phyloP scores from a whole-genome alignment of 2,888 invertebrate species.

The Agrenia bidenticulata region DNA sequence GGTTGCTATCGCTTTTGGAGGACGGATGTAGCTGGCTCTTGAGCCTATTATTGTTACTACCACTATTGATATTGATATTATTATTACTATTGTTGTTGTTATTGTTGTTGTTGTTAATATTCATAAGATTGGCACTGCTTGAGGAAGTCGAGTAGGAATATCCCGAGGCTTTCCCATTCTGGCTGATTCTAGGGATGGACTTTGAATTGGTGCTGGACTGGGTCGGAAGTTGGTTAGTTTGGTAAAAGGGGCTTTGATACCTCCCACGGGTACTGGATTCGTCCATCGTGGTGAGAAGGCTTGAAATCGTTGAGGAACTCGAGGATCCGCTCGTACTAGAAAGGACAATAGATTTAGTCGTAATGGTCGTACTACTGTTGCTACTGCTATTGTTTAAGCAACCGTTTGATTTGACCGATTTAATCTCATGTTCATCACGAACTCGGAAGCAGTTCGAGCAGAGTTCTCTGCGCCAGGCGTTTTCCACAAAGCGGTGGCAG shows the following conservation, averaged over 20 bases:
- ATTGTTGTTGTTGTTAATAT: conserved; percentile 11
- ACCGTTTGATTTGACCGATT: conserved; percentile 39
- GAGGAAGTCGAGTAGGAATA: too few relatives aligned
- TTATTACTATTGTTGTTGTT: conserved; percentile 18
- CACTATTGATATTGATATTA: not conserved
- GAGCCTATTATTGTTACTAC: too few relatives aligned
- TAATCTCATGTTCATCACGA: conserved; percentile 53
- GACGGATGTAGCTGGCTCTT: conserved; percentile 23
- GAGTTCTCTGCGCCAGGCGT: conserved; percentile 56
- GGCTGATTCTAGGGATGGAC: too few relatives aligned
- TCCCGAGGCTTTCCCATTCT: too few relatives aligned
- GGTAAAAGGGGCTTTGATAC: too few relatives aligned
- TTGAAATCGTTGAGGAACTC: too few relatives aligned
- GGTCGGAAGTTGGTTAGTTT: too few relatives aligned
- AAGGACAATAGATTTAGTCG: too few relatives aligned
- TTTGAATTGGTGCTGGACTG: too few relatives aligned
- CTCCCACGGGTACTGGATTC: too few relatives aligned
- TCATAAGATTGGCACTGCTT: not conserved
- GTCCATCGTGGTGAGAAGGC: too few relatives aligned
- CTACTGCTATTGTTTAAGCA: conserved; percentile 19
- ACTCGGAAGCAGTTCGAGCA: conserved; percentile 57
- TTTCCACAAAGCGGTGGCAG: conserved; percentile 54
- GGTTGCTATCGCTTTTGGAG: conserved; percentile 37
- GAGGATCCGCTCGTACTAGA: too few relatives aligned
- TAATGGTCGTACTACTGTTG: not conserved